These are phyloP conservation scores for Falcaria lacertinaria DNA, from an alignment of 2,888 invertebrate species.

Conservation along the genomic window DNA sequence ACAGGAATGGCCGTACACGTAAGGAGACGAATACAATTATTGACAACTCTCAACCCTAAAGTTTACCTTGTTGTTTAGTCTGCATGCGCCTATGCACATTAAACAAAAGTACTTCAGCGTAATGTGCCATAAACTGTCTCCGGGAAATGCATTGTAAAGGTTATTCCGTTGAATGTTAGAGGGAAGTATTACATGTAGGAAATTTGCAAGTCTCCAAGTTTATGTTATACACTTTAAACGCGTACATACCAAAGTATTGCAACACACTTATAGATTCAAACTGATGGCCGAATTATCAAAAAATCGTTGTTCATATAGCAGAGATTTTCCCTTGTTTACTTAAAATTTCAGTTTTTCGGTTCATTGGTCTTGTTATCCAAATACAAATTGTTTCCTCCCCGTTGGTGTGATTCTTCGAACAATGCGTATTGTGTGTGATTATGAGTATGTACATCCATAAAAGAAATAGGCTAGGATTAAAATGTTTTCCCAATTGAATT, in stretches of 20 bases:
- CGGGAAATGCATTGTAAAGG: slow-evolving; percentile 40
- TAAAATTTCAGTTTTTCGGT: too few species aligned
- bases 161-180: slow-evolving; percentile 39
- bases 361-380: too few species aligned
- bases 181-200: slow-evolving; percentile 36
- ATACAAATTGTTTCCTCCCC: too few species aligned
- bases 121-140: slow-evolving; percentile 32
- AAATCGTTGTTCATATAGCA: too few species aligned
- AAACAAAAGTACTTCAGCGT: slow-evolving; percentile 19
- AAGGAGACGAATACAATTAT: slow-evolving; percentile 11
- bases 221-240: slow-evolving; percentile 25
- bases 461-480: too few species aligned
- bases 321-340: too few species aligned
- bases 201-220: slow-evolving; percentile 39
- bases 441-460: too few species aligned
- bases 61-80: slow-evolving; percentile 14
- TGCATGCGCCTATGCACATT: slow-evolving; percentile 10
- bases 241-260: background rate
- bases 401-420: too few species aligned
- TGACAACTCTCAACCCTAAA: slow-evolving; percentile 18
- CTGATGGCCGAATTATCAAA: too few species aligned
- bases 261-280: too few species aligned
- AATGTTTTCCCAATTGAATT: too few species aligned
- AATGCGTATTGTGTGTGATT: too few species aligned
- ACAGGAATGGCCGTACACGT: background rate